A percentile compares a stretch with the other conserved stretches of the same genome.
Evolutionary conservation across 2,888 invertebrate species (phyloP).

Genomic region (Aspidiotus destructor): DNA sequence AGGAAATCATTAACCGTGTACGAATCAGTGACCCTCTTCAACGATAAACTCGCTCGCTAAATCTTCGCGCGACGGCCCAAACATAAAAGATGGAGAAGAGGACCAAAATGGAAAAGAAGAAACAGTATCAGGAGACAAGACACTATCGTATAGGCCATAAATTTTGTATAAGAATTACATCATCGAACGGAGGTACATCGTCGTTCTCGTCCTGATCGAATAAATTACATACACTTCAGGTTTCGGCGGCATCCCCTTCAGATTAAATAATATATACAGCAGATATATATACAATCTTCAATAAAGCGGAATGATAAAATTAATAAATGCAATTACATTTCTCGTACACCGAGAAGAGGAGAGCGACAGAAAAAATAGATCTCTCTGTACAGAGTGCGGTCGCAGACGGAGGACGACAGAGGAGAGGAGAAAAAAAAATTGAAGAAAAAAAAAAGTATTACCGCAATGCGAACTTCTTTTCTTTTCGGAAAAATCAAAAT

Average conservation of each 20-base stretch:
- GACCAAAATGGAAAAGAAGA: too few relatives aligned
- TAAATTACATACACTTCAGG: constrained; percentile 6
- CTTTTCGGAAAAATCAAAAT: constrained; percentile 22
- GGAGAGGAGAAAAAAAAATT: background rate
- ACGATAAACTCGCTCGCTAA: too few relatives aligned
- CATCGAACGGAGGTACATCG: too few relatives aligned
- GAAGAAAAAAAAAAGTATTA: background rate
- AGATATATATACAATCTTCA: constrained; percentile 1
- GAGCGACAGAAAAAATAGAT: background rate
- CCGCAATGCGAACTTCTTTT: constrained; percentile 10
- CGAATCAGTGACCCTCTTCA: too few relatives aligned
- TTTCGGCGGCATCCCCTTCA: constrained; percentile 4
- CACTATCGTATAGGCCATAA: too few relatives aligned
- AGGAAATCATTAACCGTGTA: too few relatives aligned
- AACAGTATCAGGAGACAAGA: too few relatives aligned
- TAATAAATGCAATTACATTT: constrained; percentile 29
- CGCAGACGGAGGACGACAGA: too few relatives aligned
- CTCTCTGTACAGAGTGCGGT: background rate
- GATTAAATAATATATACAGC: too few relatives aligned
- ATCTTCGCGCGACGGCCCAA: too few relatives aligned
- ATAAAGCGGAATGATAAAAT: constrained; percentile 28
- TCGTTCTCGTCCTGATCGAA: background rate
- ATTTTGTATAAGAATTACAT: too few relatives aligned
- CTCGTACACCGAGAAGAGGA: background rate
- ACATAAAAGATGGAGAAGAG: too few relatives aligned